A percentile compares a stretch with the other conserved stretches of the same genome.
Conservation (phyloP, 1,140 invertebrate species). For the Pogonognathellus flavescens region DNA sequence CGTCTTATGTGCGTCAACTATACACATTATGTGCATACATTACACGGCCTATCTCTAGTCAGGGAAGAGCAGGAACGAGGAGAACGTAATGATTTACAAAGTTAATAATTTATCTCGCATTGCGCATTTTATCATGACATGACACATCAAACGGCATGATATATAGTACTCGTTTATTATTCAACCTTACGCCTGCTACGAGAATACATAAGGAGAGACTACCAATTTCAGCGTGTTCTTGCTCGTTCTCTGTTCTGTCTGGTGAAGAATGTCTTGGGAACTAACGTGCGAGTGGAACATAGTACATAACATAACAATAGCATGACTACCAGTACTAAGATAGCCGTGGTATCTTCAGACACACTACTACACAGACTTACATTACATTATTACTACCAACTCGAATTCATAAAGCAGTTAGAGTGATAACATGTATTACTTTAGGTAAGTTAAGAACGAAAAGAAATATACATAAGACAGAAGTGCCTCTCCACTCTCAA, state of each 20-base stretch:
- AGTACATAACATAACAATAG: slow-evolving; percentile 29
- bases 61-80: slow-evolving; percentile 1
- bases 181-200: slow-evolving; percentile 39
- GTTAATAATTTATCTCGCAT: slow-evolving; percentile 49
- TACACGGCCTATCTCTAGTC: not conserved
- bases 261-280: slow-evolving; percentile 44
- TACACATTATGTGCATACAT: too few species aligned
- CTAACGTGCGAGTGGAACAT: slow-evolving; percentile 26
- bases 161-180: slow-evolving; percentile 49
- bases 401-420: slow-evolving; percentile 35
- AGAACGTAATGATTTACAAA: slow-evolving; percentile 45
- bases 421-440: slow-evolving; percentile 47
- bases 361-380: slow-evolving; percentile 18
- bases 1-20: too few species aligned
- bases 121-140: slow-evolving; percentile 50
- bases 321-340: slow-evolving; percentile 31
- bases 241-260: slow-evolving; percentile 1
- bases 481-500: slow-evolving; percentile 2
- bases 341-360: not conserved
- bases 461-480: slow-evolving; percentile 7
- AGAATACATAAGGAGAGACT: slow-evolving; percentile 48
- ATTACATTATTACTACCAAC: slow-evolving; percentile 9
- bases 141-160: slow-evolving; percentile 49
- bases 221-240: slow-evolving; percentile 39
- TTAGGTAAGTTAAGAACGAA: slow-evolving; percentile 29